Percentiles rank a stretch among this genome's conserved stretches.
These are phyloP conservation scores for Tetragnatha montana DNA, from an alignment of 2,888 invertebrate species.

Conservation along the genomic window DNA sequence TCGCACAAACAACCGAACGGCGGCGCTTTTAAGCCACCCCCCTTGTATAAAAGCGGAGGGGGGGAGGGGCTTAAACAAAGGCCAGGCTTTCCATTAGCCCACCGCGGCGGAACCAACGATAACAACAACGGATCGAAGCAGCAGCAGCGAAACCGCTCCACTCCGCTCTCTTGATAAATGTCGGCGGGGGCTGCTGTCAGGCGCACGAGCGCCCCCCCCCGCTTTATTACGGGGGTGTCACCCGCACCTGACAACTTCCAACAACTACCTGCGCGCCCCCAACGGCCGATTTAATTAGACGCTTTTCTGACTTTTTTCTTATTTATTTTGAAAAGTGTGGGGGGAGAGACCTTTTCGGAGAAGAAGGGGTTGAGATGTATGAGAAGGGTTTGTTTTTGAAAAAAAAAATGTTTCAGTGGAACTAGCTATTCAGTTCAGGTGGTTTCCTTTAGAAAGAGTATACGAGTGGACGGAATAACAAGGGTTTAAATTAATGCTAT, in stretches of 20 bases:
- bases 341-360: not conserved
- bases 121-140: constrained; percentile 1
- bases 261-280: constrained; percentile 1
- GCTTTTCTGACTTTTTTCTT: constrained; percentile 6
- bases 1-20: not conserved
- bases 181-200: constrained; percentile 70
- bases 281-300: too few species aligned
- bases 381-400: too few species aligned
- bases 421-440: too few species aligned
- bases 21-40: constrained; percentile 25
- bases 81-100: constrained; percentile 52
- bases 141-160: constrained; percentile 35
- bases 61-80: constrained; percentile 32
- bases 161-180: constrained; percentile 65
- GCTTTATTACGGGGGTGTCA: constrained; percentile 63
- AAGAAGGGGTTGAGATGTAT: not conserved
- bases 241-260: constrained; percentile 69
- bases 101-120: constrained; percentile 7
- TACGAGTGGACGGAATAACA: too few species aligned
- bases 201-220: constrained; percentile 50
- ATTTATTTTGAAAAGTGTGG: constrained; percentile 2
- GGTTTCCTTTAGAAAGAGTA: too few species aligned
- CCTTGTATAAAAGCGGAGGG: constrained; percentile 23
- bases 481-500: too few species aligned
- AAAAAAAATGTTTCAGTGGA: too few species aligned